phyloP scores from a whole-genome alignment of 1,140 invertebrate species.

The Lepidostoma basale region DNA sequence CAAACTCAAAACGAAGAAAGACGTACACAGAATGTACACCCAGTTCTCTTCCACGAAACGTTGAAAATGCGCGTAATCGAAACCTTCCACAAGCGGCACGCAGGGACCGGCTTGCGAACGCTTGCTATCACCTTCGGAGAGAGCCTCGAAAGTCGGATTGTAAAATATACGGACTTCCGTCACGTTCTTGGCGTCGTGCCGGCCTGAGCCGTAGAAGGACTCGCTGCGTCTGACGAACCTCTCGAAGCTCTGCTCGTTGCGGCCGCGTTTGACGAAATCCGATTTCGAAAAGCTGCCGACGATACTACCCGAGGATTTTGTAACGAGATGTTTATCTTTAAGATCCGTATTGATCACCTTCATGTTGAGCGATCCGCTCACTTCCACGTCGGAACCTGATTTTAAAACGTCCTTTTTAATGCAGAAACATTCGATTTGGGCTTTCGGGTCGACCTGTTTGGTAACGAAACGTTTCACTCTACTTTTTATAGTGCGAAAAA shows the following conservation, averaged over 20 bases:
- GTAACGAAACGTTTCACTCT: conserved; percentile 54
- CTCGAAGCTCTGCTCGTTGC: conserved; percentile 53
- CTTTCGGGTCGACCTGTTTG: conserved; percentile 49
- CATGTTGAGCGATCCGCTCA: conserved; percentile 53
- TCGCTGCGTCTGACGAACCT: conserved; percentile 57
- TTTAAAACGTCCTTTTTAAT: conserved; percentile 55
- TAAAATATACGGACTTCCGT: conserved; percentile 60
- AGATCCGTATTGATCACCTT: conserved; percentile 53
- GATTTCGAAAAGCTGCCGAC: conserved; percentile 56
- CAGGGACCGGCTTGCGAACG: neutral
- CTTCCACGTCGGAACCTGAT: conserved; percentile 51
- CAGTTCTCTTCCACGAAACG: conserved; percentile 30
- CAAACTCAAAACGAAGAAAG: conserved; percentile 28
- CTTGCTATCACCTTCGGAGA: neutral
- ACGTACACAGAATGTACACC: conserved; percentile 36
- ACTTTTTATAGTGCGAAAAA: conserved; percentile 51
- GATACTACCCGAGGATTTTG: conserved; percentile 51
- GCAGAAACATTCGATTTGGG: conserved; percentile 57
- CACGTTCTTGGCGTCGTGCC: conserved; percentile 48
- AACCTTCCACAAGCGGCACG: neutral
- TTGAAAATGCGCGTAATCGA: conserved; percentile 14
- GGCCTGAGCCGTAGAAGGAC: conserved; percentile 49
- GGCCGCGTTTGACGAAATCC: conserved; percentile 43
- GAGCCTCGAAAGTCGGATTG: conserved; percentile 54
- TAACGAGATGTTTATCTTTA: conserved; percentile 50